Percentiles rank a stretch among this genome's conserved stretches.
These are phyloP conservation scores for Bombus impatiens DNA, from an alignment of 1,140 invertebrate genomes.

Conservation along the genomic window DNA sequence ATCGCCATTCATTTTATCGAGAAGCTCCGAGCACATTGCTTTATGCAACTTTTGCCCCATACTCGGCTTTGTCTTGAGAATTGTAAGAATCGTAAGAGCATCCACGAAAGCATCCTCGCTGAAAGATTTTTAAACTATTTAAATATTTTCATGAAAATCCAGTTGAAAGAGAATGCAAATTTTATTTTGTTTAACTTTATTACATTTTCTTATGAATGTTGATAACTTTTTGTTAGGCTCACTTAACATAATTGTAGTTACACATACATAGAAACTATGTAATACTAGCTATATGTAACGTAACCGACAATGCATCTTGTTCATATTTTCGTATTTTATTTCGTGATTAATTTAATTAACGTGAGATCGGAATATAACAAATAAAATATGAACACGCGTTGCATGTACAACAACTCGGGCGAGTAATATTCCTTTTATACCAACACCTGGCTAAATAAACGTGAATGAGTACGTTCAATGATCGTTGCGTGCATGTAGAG, in stretches of 20 bases:
- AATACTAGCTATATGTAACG: background rate
- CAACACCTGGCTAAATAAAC: constrained; percentile 31
- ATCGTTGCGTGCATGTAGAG: background rate
- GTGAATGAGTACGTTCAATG: background rate
- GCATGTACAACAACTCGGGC: background rate
- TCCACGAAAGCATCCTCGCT: constrained; percentile 69
- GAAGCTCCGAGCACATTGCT: constrained; percentile 64
- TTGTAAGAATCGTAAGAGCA: constrained; percentile 62
- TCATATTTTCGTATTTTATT: background rate
- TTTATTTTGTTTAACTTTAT: background rate
- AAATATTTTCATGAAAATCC: background rate
- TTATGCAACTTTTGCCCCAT: constrained; percentile 61
- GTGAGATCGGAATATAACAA: background rate
- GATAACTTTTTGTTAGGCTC: background rate
- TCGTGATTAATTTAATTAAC: constrained; percentile 4
- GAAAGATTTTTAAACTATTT: constrained; percentile 30
- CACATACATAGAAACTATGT: no score
- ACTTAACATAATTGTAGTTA: background rate
- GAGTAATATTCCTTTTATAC: constrained; percentile 26
- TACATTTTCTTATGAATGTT: background rate
- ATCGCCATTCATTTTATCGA: constrained; percentile 59
- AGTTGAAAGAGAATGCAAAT: background rate
- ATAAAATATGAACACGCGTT: background rate
- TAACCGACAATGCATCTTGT: background rate
- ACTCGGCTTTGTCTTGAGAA: constrained; percentile 60